Evolutionary conservation across 2,113 vertebrate species (phyloP).

Genomic region (Varanus salvator): DNA sequence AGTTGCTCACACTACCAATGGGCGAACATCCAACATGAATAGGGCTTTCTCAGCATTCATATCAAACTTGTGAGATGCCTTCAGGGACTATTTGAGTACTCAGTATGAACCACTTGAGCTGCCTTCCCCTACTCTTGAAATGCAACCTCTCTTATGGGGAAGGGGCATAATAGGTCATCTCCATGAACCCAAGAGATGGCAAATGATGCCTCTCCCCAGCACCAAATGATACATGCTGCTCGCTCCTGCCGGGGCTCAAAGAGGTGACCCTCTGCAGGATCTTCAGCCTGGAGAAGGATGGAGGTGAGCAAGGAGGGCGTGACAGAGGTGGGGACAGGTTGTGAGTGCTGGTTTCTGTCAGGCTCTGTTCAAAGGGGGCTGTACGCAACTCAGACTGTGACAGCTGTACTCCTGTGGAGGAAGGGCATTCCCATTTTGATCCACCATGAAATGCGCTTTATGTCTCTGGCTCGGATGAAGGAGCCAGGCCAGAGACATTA

Average conservation of each 20-base stretch:
- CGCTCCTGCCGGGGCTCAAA: neutral
- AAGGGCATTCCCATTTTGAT: no score
- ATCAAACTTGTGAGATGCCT: neutral
- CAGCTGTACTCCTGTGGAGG: neutral
- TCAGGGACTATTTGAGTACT: neutral
- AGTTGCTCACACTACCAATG: neutral
- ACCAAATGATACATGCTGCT: neutral
- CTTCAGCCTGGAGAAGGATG: no score
- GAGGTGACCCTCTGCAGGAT: neutral
- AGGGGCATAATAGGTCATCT: neutral
- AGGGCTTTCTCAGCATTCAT: neutral
- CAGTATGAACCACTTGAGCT: neutral
- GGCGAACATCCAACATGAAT: neutral
- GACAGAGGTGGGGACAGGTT: neutral
- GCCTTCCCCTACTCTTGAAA: neutral
- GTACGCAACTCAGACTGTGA: neutral
- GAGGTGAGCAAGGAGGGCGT: neutral
- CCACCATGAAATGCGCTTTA: neutral
- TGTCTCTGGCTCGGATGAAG: neutral
- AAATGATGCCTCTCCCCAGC: neutral
- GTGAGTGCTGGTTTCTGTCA: no score
- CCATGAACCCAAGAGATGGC: neutral
- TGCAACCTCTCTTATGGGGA: neutral
- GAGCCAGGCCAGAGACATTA: neutral
- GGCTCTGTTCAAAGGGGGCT: no score